Evolutionary conservation across 53 echinoderm and acorn worm genomes (phyloP), one percentile per base, ranked within the genome.

Genomic region (Hippasteria phrygiana): DNA sequence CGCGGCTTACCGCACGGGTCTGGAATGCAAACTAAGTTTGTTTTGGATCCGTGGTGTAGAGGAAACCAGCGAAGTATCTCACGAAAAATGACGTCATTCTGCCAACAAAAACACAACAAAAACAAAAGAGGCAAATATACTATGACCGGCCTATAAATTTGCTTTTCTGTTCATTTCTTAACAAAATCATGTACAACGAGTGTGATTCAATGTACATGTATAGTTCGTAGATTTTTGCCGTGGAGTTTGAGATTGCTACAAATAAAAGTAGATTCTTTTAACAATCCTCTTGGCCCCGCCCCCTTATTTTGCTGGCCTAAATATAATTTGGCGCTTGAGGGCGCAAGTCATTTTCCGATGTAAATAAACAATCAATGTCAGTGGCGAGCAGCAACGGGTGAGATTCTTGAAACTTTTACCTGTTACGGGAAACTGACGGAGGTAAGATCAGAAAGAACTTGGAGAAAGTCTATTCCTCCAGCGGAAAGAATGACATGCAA

Each of bases 11-110:
- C 85, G 37, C 85, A 85, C 24, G 1, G 7, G 26, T 11, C 32
- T 63, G 63, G 20, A 33, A 35, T 67, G 67, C 14, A 17, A 12
- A 14, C 6, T 3, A 31, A 67, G 34, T 36, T 65, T 33, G 8
- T 33, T 65, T 65, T 2, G 36, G 3, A 36, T 17, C 1, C 9
- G 69, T 13, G 37, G 34, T 20, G 69, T 67, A 0, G 36, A 36
- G 69, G 37, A 35, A 85, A 64, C 70, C 85, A 85, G 53, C 70
- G 85, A 85, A 70, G 48, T 85, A 35, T 85, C 37, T 85, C 22
- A 20, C 39, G 31, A 37, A 79, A 56, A 20, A 38, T 79, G 79
- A 79, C 79, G 79, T 79, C 79, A 79, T 46, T n/a, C n/a, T n/a
- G n/a, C n/a, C 39, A 37, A 79, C 10, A 45, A 10, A 56, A 79